A percentile compares a stretch with the other conserved stretches of the same genome.
phyloP scores from a whole-genome alignment of 1,140 invertebrate genomes.

The Dolichoris vasculosae region DNA sequence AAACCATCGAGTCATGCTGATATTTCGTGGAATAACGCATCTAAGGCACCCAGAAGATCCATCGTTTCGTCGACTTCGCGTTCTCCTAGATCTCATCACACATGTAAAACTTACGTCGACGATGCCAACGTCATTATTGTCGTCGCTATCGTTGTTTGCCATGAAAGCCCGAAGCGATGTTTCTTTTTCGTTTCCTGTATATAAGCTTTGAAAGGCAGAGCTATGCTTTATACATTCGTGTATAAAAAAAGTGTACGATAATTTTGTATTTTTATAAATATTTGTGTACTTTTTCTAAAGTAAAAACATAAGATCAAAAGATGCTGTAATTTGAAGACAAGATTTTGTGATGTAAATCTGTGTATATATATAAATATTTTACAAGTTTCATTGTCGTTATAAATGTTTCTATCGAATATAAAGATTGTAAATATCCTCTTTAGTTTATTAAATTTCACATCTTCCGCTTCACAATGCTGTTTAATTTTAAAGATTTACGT shows the following conservation, averaged over 20 bases:
- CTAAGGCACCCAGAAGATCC: constrained; percentile 78
- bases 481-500: not conserved
- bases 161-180: constrained; percentile 57
- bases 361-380: not conserved
- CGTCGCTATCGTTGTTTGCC: constrained; percentile 28
- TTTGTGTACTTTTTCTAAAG: not conserved
- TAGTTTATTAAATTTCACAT: not conserved
- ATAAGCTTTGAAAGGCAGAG: constrained; percentile 12
- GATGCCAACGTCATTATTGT: constrained; percentile 53
- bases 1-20: constrained; percentile 73
- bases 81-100: constrained; percentile 84
- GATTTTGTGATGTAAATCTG: too few relatives aligned
- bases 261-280: not conserved
- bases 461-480: not conserved
- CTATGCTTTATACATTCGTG: not conserved
- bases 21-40: constrained; percentile 75
- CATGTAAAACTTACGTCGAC: constrained; percentile 78
- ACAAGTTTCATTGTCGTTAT: not conserved
- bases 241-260: not conserved
- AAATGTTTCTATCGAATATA: not conserved
- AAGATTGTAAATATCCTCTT: not conserved
- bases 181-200: constrained; percentile 17
- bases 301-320: not conserved
- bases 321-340: too few relatives aligned
- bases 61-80: constrained; percentile 82